Evolutionary conservation across 2,797 vertebrate species (phyloP).

Genomic region (Syngnathus acus): DNA sequence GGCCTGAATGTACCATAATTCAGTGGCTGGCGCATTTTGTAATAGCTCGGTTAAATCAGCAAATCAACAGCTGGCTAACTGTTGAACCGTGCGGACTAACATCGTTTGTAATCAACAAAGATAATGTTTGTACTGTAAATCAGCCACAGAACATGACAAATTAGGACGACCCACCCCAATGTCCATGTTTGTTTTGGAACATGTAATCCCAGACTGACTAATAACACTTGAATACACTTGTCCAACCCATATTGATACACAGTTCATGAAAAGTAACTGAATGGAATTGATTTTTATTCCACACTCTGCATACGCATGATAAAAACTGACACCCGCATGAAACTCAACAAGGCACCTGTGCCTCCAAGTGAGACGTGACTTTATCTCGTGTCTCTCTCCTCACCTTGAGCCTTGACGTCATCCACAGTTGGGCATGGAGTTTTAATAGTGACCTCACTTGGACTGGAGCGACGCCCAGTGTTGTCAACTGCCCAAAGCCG

Average conservation of each 20-base stretch:
- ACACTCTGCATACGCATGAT: neutral
- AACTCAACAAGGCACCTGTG: neutral
- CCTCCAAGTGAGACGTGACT: neutral
- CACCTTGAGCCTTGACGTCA: conserved; percentile 97
- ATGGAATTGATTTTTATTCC: neutral
- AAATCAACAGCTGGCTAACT: conserved; percentile 13
- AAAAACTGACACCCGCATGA: neutral
- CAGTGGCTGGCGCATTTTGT: conserved; percentile 14
- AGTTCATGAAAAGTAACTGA: neutral
- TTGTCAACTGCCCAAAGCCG: conserved; percentile 94
- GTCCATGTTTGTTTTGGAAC: neutral
- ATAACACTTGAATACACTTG: neutral
- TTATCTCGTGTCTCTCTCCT: conserved; percentile 25
- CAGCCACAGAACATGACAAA: conserved; percentile 2
- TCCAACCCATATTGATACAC: neutral
- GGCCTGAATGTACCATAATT: conserved; percentile 25
- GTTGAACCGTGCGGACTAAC: conserved; percentile 15
- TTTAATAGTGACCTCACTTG: conserved; percentile 91
- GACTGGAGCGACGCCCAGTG: conserved; percentile 88
- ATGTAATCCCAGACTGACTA: neutral
- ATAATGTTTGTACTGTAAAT: conserved; percentile 19
- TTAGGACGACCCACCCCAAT: conserved; percentile 1
- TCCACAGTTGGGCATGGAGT: conserved; percentile 94
- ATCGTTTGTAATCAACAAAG: conserved; percentile 15
- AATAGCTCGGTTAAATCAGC: conserved; percentile 8